A percentile compares a stretch with the other conserved stretches of the same genome.
Evolutionary conservation across 2,113 vertebrate genomes (phyloP).

Genomic region (Lota lota): DNA sequence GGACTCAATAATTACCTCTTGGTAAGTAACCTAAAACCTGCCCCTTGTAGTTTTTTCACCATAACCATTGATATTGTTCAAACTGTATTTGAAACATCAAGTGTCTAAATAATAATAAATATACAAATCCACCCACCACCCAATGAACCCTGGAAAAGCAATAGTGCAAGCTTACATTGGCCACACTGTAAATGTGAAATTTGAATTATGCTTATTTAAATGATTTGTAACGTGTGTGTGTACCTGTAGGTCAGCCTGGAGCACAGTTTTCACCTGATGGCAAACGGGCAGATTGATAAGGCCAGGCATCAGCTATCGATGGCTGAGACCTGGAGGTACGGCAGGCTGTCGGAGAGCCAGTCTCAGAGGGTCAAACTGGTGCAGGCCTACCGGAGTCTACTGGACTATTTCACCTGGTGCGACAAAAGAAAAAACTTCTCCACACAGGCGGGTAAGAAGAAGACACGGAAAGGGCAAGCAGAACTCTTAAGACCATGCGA

Average conservation of each 20-base stretch:
- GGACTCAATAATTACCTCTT: conserved; percentile 81
- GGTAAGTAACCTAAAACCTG: conserved; percentile 60
- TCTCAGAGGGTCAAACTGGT: conserved; percentile 73
- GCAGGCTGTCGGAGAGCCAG: conserved; percentile 73
- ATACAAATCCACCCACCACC: too few species aligned
- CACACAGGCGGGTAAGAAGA: conserved; percentile 64
- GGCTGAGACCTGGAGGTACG: conserved; percentile 84
- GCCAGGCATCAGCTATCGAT: conserved; percentile 76
- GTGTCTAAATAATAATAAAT: too few species aligned
- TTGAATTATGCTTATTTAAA: not conserved
- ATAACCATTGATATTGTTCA: too few species aligned
- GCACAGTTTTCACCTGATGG: conserved; percentile 83
- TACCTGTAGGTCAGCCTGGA: conserved; percentile 82
- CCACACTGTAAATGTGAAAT: conserved; percentile 35
- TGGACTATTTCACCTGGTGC: conserved; percentile 84
- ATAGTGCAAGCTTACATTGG: too few species aligned
- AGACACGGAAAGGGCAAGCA: too few species aligned
- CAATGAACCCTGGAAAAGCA: too few species aligned
- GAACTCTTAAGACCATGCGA: too few species aligned
- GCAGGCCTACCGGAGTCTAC: conserved; percentile 82
- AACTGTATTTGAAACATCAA: too few species aligned
- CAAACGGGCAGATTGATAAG: conserved; percentile 76
- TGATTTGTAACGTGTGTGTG: too few species aligned
- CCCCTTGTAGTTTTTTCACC: not conserved
- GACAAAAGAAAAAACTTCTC: conserved; percentile 67